Percentiles rank a stretch among this genome's conserved stretches.
These are phyloP conservation scores for Anoplolepis gracilipes DNA, from an alignment of 1,140 invertebrate species.

Conservation along the genomic window DNA sequence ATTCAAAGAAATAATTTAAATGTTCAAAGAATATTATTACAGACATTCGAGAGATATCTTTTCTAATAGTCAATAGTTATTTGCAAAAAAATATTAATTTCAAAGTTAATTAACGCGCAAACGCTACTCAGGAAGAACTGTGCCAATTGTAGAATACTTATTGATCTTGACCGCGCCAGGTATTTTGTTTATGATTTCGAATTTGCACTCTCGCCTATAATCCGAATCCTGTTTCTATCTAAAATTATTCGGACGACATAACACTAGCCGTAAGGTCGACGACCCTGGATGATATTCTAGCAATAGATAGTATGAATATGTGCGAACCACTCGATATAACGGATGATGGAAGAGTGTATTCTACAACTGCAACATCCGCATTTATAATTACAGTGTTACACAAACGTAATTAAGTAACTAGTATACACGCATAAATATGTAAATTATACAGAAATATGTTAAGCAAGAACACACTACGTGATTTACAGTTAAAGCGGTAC, in stretches of 20 bases:
- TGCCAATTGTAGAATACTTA: background rate
- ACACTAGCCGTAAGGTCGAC: slow-evolving; percentile 12
- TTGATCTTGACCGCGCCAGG: slow-evolving; percentile 60
- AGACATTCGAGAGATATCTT: background rate
- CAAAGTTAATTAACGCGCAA: background rate
- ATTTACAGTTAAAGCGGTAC: background rate
- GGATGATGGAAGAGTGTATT: slow-evolving; percentile 4
- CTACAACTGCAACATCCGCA: background rate
- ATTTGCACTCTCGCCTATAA: slow-evolving; percentile 4
- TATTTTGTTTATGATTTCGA: slow-evolving; percentile 1
- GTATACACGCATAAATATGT: background rate
- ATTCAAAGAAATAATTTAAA: background rate
- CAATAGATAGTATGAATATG: slow-evolving; percentile 58
- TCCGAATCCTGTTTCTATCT: slow-evolving; percentile 38
- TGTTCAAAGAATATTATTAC: background rate
- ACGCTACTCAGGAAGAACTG: background rate
- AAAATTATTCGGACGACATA: slow-evolving; percentile 64
- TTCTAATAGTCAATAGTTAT: background rate
- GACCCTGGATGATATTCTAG: slow-evolving; percentile 50
- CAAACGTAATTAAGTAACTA: background rate
- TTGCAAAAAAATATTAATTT: background rate
- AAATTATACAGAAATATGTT: background rate
- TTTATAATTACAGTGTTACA: background rate
- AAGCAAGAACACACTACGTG: background rate
- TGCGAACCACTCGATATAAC: slow-evolving; percentile 12